Base-by-base conservation (phyloP, 2,113 vertebrate genomes). In the Rynchops niger region DNA sequence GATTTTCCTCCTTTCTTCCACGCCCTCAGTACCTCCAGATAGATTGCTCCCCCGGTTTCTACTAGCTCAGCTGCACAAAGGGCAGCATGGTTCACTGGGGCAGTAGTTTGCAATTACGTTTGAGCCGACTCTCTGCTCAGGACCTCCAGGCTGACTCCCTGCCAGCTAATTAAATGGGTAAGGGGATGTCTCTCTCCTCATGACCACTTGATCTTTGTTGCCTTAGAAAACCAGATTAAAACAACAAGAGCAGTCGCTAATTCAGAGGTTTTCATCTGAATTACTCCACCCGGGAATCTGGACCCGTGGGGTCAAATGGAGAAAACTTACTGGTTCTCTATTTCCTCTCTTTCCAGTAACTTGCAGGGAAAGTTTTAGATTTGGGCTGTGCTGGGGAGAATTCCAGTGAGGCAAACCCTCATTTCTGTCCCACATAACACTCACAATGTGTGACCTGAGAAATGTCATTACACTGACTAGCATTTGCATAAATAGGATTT, bases 61-160 rank as follows among this genome's bases (percentile, higher is more conserved):
- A 9, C 38, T 66, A 90, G 30, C 34, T 27, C 58, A 65, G 42
- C 27, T 71, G 30, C 29, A 27, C 59, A 87, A 84, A 73, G 32
- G 40, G 21, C 85, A 93, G 21, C 7, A 2, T 23, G 36, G 11
- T 58, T 76, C 11, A 1, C 47, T 85, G 56, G 11, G 22, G 63
- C 76, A 50, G 26, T 36, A 9, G 11, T 55, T 67, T 52, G 50
- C 38, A 62, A 34, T 69, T 82, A n/a, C 15, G 26, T 77, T 65
- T 59, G 13, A 63, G 32, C 19, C 0, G 0, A 8, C 6, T 32
- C 20, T 79, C 32, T 42, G 38, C 43, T 77, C 3, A 3, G 14
- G 19, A 61, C 9, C 15, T 74, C 63, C 55, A 84, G 30, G 18
- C 18, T 78, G 55, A 74, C 43, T 80, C 34, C 29, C 26, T 80